phyloP scores from a whole-genome alignment of 2,888 invertebrate species.

The Incurvaria masculella region DNA sequence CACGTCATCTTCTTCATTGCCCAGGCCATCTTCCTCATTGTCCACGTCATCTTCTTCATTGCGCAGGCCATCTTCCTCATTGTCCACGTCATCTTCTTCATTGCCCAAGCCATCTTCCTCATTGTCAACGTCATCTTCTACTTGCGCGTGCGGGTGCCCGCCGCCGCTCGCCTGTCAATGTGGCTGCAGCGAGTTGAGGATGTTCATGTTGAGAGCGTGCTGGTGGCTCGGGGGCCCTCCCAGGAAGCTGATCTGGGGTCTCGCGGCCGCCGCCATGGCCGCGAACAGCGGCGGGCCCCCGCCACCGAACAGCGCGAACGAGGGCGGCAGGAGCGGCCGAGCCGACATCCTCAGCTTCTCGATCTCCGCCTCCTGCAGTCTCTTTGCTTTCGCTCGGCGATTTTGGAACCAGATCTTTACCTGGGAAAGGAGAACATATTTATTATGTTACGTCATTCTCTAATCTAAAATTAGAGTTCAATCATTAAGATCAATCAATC shows the following conservation, averaged over 20 bases:
- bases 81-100: no score
- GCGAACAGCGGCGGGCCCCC: constrained; percentile 68
- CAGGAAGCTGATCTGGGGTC: constrained; percentile 59
- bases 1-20: no score
- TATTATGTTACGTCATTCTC: no score
- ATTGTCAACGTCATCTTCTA: no score
- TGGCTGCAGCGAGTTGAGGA: constrained; percentile 54
- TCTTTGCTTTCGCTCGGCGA: constrained; percentile 91
- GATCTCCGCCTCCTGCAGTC: constrained; percentile 93
- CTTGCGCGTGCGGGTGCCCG: no score
- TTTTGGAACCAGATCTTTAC: constrained; percentile 95
- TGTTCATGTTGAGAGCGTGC: constrained; percentile 55
- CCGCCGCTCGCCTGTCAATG: constrained; percentile 43
- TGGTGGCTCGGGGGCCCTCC: constrained; percentile 53
- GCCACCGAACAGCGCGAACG: constrained; percentile 66
- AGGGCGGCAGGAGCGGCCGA: constrained; percentile 71
- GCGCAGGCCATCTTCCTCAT: no score
- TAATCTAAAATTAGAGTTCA: no score
- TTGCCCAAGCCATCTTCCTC: no score
- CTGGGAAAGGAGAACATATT: no score
- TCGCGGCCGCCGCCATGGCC: constrained; percentile 61
- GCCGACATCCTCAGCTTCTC: constrained; percentile 88
- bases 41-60: no score
- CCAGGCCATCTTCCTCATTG: no score
- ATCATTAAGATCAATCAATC: no score